These are phyloP conservation scores for Gouania willdenowi DNA, from an alignment of 2,797 vertebrate species.

Conservation along the genomic window DNA sequence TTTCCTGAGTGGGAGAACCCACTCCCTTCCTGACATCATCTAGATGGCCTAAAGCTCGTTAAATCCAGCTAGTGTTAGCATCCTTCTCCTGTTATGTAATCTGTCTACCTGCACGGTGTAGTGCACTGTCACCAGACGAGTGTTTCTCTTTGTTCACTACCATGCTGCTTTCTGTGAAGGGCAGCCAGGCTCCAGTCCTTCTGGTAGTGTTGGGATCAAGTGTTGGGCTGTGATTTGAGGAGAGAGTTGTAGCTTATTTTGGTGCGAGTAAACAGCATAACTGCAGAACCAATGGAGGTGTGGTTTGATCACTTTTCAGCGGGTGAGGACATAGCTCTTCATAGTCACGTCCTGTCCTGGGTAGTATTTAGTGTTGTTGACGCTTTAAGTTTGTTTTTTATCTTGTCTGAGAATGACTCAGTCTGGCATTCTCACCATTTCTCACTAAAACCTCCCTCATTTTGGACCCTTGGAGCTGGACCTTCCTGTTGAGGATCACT, in stretches of 20 bases:
- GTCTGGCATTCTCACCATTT: neutral
- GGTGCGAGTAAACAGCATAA: neutral
- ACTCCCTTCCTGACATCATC: constrained; percentile 5
- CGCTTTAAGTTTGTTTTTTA: no score
- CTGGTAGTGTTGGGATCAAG: no score
- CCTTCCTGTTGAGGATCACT: neutral
- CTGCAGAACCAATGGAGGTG: neutral
- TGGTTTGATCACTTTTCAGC: constrained; percentile 3
- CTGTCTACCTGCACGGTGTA: neutral
- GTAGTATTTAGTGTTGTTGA: neutral
- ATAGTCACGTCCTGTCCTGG: no score
- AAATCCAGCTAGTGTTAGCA: constrained; percentile 30
- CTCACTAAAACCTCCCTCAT: no score
- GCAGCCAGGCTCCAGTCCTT: neutral
- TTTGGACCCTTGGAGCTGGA: neutral
- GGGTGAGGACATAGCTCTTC: neutral
- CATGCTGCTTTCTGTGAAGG: neutral
- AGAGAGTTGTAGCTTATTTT: constrained; percentile 6
- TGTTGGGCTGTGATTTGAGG: neutral
- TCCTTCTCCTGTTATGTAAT: constrained; percentile 13
- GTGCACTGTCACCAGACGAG: neutral
- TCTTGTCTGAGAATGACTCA: neutral
- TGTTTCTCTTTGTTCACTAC: neutral
- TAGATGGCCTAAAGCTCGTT: constrained; percentile 17
- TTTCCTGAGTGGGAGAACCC: neutral